These are phyloP conservation scores for Plagodis dolabraria DNA, from an alignment of 2,888 invertebrate genomes.

Conservation along the genomic window DNA sequence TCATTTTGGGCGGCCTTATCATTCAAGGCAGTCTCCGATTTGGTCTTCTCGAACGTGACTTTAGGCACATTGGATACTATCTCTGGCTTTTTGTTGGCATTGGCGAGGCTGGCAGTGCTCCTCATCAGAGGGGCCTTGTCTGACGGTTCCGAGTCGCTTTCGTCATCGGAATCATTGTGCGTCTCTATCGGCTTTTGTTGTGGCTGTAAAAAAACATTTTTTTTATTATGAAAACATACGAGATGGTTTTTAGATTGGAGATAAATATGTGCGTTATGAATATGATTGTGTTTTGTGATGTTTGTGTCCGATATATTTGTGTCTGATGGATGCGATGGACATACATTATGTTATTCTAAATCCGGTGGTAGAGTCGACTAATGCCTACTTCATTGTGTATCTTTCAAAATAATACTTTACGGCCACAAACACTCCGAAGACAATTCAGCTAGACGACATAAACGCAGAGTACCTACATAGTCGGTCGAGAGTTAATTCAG, in stretches of 20 bases:
- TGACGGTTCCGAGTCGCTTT: constrained; percentile 73
- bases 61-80: constrained; percentile 77
- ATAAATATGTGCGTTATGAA: constrained; percentile 1
- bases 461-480: too few species aligned
- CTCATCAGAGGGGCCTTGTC: constrained; percentile 81
- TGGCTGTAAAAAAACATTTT: constrained; percentile 47
- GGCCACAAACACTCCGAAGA: too few species aligned
- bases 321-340: background rate
- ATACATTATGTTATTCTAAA: background rate
- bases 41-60: constrained; percentile 62
- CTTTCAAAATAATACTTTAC: too few species aligned
- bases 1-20: constrained; percentile 47
- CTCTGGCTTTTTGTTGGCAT: constrained; percentile 66
- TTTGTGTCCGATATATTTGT: background rate
- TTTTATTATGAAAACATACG: constrained; percentile 22
- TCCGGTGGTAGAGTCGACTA: too few species aligned
- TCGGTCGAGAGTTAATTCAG: too few species aligned
- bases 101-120: constrained; percentile 62
- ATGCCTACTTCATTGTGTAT: too few species aligned
- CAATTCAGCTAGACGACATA: too few species aligned
- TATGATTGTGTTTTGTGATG: background rate
- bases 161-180: constrained; percentile 68
- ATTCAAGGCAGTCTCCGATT: constrained; percentile 46
- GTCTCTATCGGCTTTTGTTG: constrained; percentile 51
- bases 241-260: constrained; percentile 4